Evolutionary conservation across 1,140 invertebrate genomes (phyloP), one percentile per base, ranked within the genome.

Genomic region (Pachyrhynchus sulphureomaculatus): DNA sequence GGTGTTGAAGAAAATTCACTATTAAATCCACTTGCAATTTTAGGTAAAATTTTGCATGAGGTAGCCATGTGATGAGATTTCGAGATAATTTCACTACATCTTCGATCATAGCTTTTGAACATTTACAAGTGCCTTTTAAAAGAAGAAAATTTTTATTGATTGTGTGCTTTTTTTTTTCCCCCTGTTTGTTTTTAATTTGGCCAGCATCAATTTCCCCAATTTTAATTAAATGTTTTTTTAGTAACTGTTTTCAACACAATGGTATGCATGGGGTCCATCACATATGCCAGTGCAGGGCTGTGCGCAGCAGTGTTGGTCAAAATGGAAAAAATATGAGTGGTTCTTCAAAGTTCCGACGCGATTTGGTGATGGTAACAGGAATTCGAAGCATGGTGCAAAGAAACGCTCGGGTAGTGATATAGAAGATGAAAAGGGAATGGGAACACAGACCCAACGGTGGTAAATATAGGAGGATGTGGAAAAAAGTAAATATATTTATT

Each of bases 281-380:
- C 88, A 93, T 70, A 83, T 91, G 80, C n/a, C 90, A 95, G 71
- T 93, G 92, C 78, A 88, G n/a, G 95, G 62, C 79, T 99, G 8
- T 99, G 97, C 80, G n/a, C 87, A 90, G 62, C 80, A 83, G 2
- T 99, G 97, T 80, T 99, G 96, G 96, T 86, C 85, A 29, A 97
- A 98, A 77, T 99, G 96, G 95, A 98, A 98, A 78, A 97, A 97
- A 76, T 97, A 96, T 78, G 96, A 96, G 49, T 96, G 96, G n/a
- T n/a, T n/a, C 65, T 84, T 99, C n/a, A 97, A 96, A 79, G 76
- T 78, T 48, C 83, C 84, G 6, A 81, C 82, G 4, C 78, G 82
- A 41, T 81, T 82, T 36, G 82, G 83, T 18, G 82, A 83, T n/a
- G 84, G 75, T 10, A 83, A 74, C 18, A 84, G 85, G 63, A n/a